Evolutionary conservation across 2,113 vertebrate species (phyloP), one percentile per base, ranked within the genome.

Genomic region (Nipponia nippon): DNA sequence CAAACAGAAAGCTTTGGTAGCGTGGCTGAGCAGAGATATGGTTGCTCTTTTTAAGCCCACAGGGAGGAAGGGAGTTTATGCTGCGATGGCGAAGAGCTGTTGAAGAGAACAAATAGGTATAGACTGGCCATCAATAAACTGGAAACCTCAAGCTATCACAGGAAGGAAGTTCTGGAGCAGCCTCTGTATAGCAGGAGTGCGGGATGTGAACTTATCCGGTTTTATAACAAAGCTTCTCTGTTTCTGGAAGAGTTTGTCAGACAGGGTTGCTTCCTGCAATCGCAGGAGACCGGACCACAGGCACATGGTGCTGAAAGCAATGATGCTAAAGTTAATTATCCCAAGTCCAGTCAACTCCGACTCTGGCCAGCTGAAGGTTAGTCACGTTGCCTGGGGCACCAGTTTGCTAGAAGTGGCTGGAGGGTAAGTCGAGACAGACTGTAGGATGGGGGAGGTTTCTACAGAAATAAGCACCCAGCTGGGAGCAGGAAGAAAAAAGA

Each of bases 381-480:
- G 3, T 75, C 5, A 1, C 0, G 0, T 22, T 52, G 50, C 63
- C 55, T n/a, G 77, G 23, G 53, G 10, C 36, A 56, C 1, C 4
- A 27, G 40, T 30, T 72, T 61, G 58, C 62, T 75, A 9, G 20
- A 34, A 61, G 16, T 10, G 26, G 18, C 49, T 62, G 84, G 23
- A 78, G 34, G 27, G 40, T 56, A 38, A 53, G 56, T 58, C 1
- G 2, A 67, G 20, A 26, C 65, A 78, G 36, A 3, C 38, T 59
- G 22, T 18, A 16, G 73, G 56, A 19, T 34, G 23, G 20, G 16
- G 15, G 16, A 61, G 27, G 32, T 40, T 89, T 94, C 71, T 83
- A 14, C 73, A 79, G 27, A 46, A 20, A 36, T 16, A 32, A n/a
- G 38, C n/a, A 47, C 9, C 11, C 18, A n/a, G 11, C 46, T 75